These are phyloP conservation scores for Siphamia tubifer DNA, from an alignment of 2,113 vertebrate species.

Conservation along the genomic window DNA sequence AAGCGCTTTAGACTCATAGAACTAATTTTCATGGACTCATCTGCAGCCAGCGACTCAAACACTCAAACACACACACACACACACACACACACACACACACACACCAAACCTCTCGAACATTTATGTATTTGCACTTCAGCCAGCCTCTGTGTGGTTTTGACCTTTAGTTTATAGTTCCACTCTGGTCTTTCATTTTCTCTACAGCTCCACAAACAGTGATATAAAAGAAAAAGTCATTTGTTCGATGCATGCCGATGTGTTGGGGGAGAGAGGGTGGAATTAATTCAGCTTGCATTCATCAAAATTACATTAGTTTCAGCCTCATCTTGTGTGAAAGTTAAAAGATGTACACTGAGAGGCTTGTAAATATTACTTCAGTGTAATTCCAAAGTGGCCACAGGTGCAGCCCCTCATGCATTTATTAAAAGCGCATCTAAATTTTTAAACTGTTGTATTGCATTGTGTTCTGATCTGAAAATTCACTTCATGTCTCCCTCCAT, in stretches of 20 bases:
- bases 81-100: not conserved
- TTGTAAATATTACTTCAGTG: constrained; percentile 40
- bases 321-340: not conserved
- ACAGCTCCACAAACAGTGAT: constrained; percentile 15
- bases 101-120: not conserved
- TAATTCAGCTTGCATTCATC: constrained; percentile 37
- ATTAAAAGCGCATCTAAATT: constrained; percentile 51
- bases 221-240: constrained; percentile 25
- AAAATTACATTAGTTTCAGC: constrained; percentile 36
- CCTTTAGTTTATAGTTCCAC: constrained; percentile 28
- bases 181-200: constrained; percentile 17
- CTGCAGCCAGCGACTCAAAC: not conserved
- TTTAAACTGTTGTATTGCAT: constrained; percentile 31
- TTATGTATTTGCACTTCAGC: not conserved
- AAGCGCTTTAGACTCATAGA: not conserved
- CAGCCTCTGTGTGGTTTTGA: constrained; percentile 1
- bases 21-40: not conserved
- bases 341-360: constrained; percentile 21
- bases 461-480: constrained; percentile 5
- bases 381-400: constrained; percentile 51
- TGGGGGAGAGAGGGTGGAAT: not conserved
- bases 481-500: not conserved
- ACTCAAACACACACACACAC: not conserved
- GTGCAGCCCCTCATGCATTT: constrained; percentile 60
- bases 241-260: not conserved